Conservation (phyloP, 1,140 invertebrate genomes). For the Luehdorfia chinensis region DNA sequence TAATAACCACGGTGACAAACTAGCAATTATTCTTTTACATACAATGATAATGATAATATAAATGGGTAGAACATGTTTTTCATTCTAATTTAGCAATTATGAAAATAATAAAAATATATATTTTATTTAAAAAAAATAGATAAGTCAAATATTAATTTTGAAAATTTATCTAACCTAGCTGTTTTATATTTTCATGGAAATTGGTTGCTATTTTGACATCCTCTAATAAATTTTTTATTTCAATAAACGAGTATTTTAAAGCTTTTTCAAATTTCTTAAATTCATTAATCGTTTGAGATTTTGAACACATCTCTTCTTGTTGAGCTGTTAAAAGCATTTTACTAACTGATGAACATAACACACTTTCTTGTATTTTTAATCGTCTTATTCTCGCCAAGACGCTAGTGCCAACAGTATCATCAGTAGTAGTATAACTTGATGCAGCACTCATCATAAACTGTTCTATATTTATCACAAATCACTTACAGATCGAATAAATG, state of each 20-base stretch:
- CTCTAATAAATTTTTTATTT: slow-evolving; percentile 46
- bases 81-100: too few species aligned
- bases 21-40: too few species aligned
- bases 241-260: slow-evolving; percentile 31
- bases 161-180: slow-evolving; percentile 18
- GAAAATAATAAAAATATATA: too few species aligned
- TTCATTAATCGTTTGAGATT: slow-evolving; percentile 20
- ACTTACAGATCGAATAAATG: too few species aligned
- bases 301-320: slow-evolving; percentile 14
- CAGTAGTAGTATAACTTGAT: background rate
- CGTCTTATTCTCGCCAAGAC: slow-evolving; percentile 40
- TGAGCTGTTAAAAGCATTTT: slow-evolving; percentile 23
- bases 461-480: too few species aligned
- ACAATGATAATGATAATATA: too few species aligned
- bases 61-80: too few species aligned
- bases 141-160: too few species aligned
- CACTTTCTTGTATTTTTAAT: slow-evolving; percentile 56
- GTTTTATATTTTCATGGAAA: slow-evolving; percentile 20
- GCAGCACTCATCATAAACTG: slow-evolving; percentile 8
- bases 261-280: slow-evolving; percentile 29
- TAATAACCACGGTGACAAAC: too few species aligned
- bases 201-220: slow-evolving; percentile 44
- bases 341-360: slow-evolving; percentile 36
- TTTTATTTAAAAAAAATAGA: too few species aligned
- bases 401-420: slow-evolving; percentile 12